These are phyloP conservation scores for Zygaena filipendulae DNA, from an alignment of 2,888 invertebrate species.

Conservation along the genomic window DNA sequence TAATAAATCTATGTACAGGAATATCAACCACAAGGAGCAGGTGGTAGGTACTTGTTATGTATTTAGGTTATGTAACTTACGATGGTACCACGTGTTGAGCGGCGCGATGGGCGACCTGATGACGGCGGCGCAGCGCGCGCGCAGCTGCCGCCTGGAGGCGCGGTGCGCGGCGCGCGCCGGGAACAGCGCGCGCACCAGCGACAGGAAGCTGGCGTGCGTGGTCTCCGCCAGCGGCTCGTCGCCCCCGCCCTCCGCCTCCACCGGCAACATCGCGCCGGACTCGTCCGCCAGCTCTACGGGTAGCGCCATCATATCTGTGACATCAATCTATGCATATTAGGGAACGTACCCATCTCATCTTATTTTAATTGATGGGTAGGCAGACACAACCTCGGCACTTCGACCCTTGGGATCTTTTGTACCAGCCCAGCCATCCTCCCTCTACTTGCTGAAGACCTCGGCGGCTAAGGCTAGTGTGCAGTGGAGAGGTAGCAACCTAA, in stretches of 20 bases:
- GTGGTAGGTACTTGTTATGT: no score
- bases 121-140: conserved; percentile 78
- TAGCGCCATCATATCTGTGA: conserved; percentile 78
- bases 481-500: no score
- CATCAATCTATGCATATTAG: background rate
- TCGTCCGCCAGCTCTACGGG: conserved; percentile 79
- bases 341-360: background rate
- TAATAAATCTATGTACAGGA: no score
- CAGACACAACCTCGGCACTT: no score
- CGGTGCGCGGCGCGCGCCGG: conserved; percentile 87
- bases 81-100: conserved; percentile 82
- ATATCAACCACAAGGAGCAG: no score
- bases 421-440: no score
- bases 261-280: conserved; percentile 42
- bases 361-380: background rate
- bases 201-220: conserved; percentile 87
- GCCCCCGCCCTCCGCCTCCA: conserved; percentile 27
- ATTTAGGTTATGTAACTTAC: no score
- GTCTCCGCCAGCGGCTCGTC: conserved; percentile 76
- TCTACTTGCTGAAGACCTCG: no score
- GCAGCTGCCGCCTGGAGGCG: conserved; percentile 80
- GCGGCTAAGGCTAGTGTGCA: no score
- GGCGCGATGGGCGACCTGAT: conserved; percentile 84
- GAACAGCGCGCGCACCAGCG: conserved; percentile 87
- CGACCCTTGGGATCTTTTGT: no score